A percentile compares a stretch with the other conserved stretches of the same genome.
Evolutionary conservation across 1,140 invertebrate genomes (phyloP).

Genomic region (Mylabris phalerata): DNA sequence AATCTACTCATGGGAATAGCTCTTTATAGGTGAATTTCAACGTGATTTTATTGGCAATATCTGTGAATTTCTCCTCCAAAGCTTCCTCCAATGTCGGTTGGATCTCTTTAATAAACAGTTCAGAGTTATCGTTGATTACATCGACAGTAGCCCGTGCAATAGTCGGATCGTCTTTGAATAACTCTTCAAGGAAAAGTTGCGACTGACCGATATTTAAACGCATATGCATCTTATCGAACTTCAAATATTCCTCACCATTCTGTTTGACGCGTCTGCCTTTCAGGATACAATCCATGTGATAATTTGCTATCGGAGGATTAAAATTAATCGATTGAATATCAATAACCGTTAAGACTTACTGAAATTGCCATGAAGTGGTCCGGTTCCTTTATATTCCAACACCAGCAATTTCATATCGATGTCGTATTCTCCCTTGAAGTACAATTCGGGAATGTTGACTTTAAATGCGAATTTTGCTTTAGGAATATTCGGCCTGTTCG

Average conservation of each 20-base stretch:
- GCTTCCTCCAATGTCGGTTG: conserved; percentile 55
- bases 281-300: conserved; percentile 50
- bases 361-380: conserved; percentile 58
- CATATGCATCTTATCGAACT: conserved; percentile 53
- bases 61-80: conserved; percentile 56
- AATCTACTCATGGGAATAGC: conserved; percentile 46
- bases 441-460: conserved; percentile 43
- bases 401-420: conserved; percentile 51
- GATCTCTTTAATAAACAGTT: conserved; percentile 56
- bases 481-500: conserved; percentile 48
- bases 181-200: conserved; percentile 50
- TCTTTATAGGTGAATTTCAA: conserved; percentile 61
- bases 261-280: conserved; percentile 46
- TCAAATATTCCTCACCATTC: conserved; percentile 48
- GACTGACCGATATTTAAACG: conserved; percentile 47
- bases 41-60: conserved; percentile 62
- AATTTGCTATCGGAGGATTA: conserved; percentile 45
- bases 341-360: conserved; percentile 49
- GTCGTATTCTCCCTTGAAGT: conserved; percentile 50
- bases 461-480: conserved; percentile 43
- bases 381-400: conserved; percentile 54
- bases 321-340: background rate
- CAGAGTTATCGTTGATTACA: conserved; percentile 50
- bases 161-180: conserved; percentile 54
- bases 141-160: conserved; percentile 46